Evolutionary conservation across 2,113 vertebrate genomes (phyloP).

Genomic region (Columba janthina): DNA sequence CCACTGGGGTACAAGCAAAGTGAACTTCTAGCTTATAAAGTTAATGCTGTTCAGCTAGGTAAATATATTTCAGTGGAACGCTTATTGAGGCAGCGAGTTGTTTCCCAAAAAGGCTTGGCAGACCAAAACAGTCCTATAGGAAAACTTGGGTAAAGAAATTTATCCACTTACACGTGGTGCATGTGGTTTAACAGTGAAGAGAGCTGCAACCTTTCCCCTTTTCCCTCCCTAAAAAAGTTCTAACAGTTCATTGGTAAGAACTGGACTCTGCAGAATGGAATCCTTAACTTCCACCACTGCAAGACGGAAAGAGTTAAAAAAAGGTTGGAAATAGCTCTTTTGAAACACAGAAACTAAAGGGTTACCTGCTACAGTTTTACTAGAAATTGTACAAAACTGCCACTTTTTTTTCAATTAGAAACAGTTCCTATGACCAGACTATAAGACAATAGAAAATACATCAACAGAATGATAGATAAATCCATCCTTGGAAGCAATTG

Average conservation of each 20-base stretch:
- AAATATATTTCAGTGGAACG: conserved; percentile 41
- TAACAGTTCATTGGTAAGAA: conserved; percentile 40
- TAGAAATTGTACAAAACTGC: conserved; percentile 68
- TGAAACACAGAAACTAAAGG: conserved; percentile 72
- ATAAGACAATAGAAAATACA: conserved; percentile 81
- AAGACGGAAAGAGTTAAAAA: conserved; percentile 70
- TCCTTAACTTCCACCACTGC: conserved; percentile 70
- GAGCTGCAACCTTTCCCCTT: conserved; percentile 47
- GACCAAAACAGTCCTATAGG: conserved; percentile 6
- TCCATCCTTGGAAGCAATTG: conserved; percentile 94
- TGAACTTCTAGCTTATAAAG: conserved; percentile 20
- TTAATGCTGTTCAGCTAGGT: conserved; percentile 39
- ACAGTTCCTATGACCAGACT: conserved; percentile 76
- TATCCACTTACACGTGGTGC: conserved; percentile 32
- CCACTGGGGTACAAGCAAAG: neutral
- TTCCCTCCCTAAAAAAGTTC: conserved; percentile 64
- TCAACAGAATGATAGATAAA: conserved; percentile 85
- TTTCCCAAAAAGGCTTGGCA: conserved; percentile 27
- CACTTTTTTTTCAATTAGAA: conserved; percentile 67
- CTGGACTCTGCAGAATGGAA: conserved; percentile 49
- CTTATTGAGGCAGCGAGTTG: conserved; percentile 7
- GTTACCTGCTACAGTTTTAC: conserved; percentile 69
- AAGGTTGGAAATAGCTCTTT: conserved; percentile 77
- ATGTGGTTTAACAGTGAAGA: conserved; percentile 36
- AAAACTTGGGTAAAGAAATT: conserved; percentile 31